Evolutionary conservation across 2,888 invertebrate species (phyloP).

Genomic region (Athetis lepigone): DNA sequence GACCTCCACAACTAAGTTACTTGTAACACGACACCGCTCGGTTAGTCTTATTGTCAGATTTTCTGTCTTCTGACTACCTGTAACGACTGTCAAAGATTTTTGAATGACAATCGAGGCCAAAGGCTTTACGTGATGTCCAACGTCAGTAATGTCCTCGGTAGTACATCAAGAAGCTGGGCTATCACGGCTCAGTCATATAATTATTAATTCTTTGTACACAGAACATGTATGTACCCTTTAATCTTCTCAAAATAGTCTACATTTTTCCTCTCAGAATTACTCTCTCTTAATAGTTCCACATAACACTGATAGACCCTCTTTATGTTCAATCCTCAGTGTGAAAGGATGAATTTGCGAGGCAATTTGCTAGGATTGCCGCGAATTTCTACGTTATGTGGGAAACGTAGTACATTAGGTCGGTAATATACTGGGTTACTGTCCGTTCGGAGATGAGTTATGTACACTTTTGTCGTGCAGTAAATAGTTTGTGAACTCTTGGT

Average conservation of each 20-base stretch:
- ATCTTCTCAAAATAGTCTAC: conserved; percentile 44
- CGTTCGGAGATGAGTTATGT: conserved; percentile 50
- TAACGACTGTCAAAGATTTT: too few relatives aligned
- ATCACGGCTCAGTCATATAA: too few relatives aligned
- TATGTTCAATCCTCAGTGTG: conserved; percentile 62
- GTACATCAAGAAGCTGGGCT: too few relatives aligned
- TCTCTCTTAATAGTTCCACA: conserved; percentile 56
- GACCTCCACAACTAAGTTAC: too few relatives aligned
- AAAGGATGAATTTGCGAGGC: conserved; percentile 68
- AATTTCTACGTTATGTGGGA: conserved; percentile 56
- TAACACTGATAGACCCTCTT: conserved; percentile 62
- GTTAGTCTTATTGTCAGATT: too few relatives aligned
- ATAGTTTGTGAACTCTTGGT: conserved; percentile 22
- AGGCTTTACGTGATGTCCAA: too few relatives aligned
- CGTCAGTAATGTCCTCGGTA: too few relatives aligned
- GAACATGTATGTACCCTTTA: conserved; percentile 30
- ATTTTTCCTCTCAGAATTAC: conserved; percentile 50
- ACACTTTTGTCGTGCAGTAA: conserved; percentile 22
- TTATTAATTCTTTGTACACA: too few relatives aligned
- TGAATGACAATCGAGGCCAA: too few relatives aligned
- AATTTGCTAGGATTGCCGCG: conserved; percentile 68
- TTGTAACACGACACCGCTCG: too few relatives aligned
- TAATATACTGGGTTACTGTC: conserved; percentile 54
- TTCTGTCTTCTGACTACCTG: too few relatives aligned
- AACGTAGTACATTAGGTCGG: conserved; percentile 43